Evolutionary conservation across 2,797 vertebrate species (phyloP).

Genomic region (Choloepus didactylus): DNA sequence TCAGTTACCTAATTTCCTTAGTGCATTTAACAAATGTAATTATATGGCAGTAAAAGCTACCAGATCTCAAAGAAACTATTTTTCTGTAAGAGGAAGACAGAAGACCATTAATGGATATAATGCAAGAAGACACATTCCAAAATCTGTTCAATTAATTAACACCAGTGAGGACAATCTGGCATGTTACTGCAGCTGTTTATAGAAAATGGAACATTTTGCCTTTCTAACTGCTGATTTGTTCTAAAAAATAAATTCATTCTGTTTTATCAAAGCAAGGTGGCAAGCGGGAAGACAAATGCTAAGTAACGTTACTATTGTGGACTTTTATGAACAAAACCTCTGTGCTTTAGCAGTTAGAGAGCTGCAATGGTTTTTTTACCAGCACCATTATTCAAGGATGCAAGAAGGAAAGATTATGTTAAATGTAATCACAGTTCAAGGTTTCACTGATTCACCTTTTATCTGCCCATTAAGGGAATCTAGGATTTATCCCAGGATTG

Average conservation of each 20-base stretch:
- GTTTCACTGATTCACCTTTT: background rate
- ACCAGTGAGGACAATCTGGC: conserved; percentile 70
- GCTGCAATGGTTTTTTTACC: background rate
- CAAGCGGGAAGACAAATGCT: background rate
- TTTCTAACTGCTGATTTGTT: conserved; percentile 71
- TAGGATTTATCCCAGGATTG: no score
- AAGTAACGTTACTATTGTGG: background rate
- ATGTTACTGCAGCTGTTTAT: conserved; percentile 66
- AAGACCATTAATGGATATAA: conserved; percentile 12
- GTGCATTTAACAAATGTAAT: background rate
- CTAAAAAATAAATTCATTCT: conserved; percentile 69
- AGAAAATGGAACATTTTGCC: conserved; percentile 65
- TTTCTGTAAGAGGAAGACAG: conserved; percentile 44
- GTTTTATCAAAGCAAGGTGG: conserved; percentile 65
- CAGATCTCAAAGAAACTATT: conserved; percentile 39
- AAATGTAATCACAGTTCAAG: background rate
- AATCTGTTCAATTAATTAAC: conserved; percentile 75
- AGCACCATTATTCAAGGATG: background rate
- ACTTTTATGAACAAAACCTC: background rate
- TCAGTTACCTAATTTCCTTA: background rate
- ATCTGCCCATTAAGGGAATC: background rate
- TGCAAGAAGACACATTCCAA: conserved; percentile 68
- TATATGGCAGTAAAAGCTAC: conserved; percentile 7
- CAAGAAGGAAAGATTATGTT: background rate
- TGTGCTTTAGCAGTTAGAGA: background rate